Conservation (phyloP, 2,113 vertebrate species). For the Coryphaenoides rupestris region DNA sequence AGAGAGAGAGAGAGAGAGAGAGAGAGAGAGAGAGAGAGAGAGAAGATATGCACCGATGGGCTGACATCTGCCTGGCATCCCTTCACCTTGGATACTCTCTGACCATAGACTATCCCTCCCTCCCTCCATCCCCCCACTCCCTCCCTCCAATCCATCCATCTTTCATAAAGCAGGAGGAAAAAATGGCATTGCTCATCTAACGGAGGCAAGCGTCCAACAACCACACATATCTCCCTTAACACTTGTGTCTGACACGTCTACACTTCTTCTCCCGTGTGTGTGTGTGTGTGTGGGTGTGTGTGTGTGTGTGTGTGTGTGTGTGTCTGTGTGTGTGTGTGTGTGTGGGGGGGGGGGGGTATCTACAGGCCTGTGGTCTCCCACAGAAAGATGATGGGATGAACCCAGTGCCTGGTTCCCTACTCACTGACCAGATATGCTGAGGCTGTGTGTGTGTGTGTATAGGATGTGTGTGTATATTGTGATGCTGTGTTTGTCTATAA, state of each 20-base stretch:
- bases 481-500: no score
- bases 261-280: slow-evolving; percentile 53
- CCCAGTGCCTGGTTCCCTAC: no score
- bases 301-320: no score
- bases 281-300: no score
- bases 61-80: no score
- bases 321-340: neutral
- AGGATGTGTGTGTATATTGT: slow-evolving; percentile 2
- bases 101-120: slow-evolving; percentile 37
- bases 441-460: neutral
- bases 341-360: no score
- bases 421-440: no score
- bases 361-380: no score
- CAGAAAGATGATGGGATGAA: no score
- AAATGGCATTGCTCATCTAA: slow-evolving; percentile 66
- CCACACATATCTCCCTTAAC: slow-evolving; percentile 53
- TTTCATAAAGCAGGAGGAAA: slow-evolving; percentile 56
- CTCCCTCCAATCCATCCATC: slow-evolving; percentile 6
- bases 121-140: slow-evolving; percentile 12
- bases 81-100: slow-evolving; percentile 62
- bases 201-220: slow-evolving; percentile 57
- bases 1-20: no score
- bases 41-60: no score
- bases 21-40: slow-evolving; percentile 24
- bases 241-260: slow-evolving; percentile 60